Evolutionary conservation across 2,888 invertebrate species (phyloP).

Genomic region (Chrysolina oricalcia): DNA sequence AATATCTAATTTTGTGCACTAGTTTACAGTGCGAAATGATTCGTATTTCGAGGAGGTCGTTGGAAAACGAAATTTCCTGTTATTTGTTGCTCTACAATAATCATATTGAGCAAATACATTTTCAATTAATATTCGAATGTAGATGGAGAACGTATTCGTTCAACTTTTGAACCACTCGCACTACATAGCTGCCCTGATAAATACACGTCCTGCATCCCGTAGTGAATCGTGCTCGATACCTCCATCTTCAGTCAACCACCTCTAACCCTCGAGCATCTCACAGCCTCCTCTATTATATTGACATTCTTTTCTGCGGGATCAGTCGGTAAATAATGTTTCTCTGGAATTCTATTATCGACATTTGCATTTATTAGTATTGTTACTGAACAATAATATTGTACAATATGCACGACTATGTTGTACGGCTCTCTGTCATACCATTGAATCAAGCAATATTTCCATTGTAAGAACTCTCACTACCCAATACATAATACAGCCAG

Average conservation of each 20-base stretch:
- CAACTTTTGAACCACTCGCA: too few species aligned
- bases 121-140: too few species aligned
- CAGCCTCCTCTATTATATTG: conserved; percentile 41
- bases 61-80: too few species aligned
- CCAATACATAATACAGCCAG: conserved; percentile 21
- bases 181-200: conserved; percentile 20
- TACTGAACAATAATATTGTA: conserved; percentile 62
- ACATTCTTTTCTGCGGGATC: conserved; percentile 42
- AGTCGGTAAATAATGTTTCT: conserved; percentile 54
- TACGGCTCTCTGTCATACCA: conserved; percentile 53
- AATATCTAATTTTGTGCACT: too few species aligned
- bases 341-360: conserved; percentile 60
- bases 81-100: too few species aligned
- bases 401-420: conserved; percentile 56
- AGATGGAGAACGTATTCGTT: too few species aligned
- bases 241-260: conserved; percentile 19
- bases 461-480: conserved; percentile 25
- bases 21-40: too few species aligned
- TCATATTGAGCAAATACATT: too few species aligned
- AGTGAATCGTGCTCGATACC: conserved; percentile 37
- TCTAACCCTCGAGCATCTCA: conserved; percentile 44
- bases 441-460: conserved; percentile 55
- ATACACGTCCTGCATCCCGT: conserved; percentile 35
- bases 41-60: too few species aligned
- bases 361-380: conserved; percentile 65